Evolutionary conservation across 2,797 vertebrate genomes (phyloP), one percentile per base, ranked within the genome.

Genomic region (Sebastolobus alascanus): DNA sequence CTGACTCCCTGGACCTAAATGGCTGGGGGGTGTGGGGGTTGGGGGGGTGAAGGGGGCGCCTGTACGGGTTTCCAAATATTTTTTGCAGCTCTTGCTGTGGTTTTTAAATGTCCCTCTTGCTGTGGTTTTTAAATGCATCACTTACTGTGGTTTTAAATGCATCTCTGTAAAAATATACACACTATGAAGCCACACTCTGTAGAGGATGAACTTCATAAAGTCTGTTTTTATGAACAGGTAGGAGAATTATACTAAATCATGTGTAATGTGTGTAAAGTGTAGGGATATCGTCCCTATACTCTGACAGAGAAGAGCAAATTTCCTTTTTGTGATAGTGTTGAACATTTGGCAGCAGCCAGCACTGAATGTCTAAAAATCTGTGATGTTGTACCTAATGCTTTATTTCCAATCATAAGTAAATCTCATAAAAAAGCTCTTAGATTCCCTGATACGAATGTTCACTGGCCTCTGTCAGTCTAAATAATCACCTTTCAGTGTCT

Each of bases 321-420:
- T 80, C 22, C 56, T 82, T 79, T 80, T 56, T 75, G 50, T 55
- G 56, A 33, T 27, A 22, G 67, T 55, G 46, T 75, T 83, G 20
- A 68, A 65, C 61, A 46, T 78, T 77, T 11, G 27, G 52, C 58
- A 72, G 79, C 64, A 85, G 60, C 75, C 61, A 87, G 46, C 35
- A 56, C 31, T 25, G 33, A 73, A 72, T n/a, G 56, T 73, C 81
- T 79, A 63, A 75, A 83, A 76, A 90, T 82, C 74, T 79, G 27
- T 69, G 68, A 46, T 58, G 43, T 37, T 75, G 73, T 76, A 79
- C 18, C 63, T 79, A 60, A 83, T 77, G 83, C 77, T 82, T 84
- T 73, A 73, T 79, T 81, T 84, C 71, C 43, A 80, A 77, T 83
- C 65, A 65, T 60, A 84, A 86, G 63, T 37, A 46, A 75, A 77